Conservation (phyloP, 2,797 vertebrate genomes). For the Alca torda region DNA sequence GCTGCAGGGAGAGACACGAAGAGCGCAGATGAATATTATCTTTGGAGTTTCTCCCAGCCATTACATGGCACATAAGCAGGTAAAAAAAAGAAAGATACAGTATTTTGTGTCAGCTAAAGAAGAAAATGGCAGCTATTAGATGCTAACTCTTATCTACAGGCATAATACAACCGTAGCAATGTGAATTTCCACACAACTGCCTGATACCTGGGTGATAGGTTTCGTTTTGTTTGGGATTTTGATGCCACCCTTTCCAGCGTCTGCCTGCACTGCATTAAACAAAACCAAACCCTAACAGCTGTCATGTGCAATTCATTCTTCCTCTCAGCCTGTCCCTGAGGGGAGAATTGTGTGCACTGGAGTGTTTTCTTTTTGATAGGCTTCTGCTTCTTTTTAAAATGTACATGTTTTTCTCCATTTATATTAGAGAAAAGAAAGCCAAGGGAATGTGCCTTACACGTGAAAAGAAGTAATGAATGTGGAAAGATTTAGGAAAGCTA, state of each 20-base stretch:
- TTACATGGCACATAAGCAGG: neutral
- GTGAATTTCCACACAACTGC: neutral
- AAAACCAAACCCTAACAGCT: conserved; percentile 28
- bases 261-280: neutral
- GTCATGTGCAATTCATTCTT: conserved; percentile 44
- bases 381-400: conserved; percentile 32
- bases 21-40: neutral
- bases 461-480: neutral
- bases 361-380: conserved; percentile 42
- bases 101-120: neutral
- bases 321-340: neutral
- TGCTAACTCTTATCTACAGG: neutral
- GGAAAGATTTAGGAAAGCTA: neutral
- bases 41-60: neutral
- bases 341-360: conserved; percentile 31
- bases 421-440: neutral
- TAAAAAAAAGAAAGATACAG: rapidly evolving
- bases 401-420: conserved; percentile 23
- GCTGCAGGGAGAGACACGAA: neutral
- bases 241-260: neutral
- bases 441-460: neutral
- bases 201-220: neutral
- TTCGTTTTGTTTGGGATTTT: conserved; percentile 4
- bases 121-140: neutral
- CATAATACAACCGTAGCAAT: neutral